Base-by-base conservation (phyloP, 2,888 invertebrate genomes). In the Tiliacea citrago region DNA sequence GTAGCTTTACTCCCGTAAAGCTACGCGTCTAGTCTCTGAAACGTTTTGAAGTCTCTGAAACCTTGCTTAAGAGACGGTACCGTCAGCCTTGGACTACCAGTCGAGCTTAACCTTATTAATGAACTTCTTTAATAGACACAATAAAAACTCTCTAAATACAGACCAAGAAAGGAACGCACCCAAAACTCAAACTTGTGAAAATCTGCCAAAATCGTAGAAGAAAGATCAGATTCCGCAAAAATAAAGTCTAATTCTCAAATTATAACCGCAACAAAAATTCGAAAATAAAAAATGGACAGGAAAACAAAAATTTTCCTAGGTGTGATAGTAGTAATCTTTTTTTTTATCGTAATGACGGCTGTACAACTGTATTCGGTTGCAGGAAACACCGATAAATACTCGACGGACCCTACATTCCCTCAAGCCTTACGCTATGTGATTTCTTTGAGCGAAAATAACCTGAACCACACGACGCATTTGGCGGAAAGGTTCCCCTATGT, bases 401-500 rank as follows among this genome's bases (percentile, higher is more conserved):
- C 51, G 9, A 0, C 16, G 10, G 7, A n/a, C 1, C n/a, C 0
- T 10, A 45, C 12, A 6, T 73, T 18, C 13, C 1, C 49, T 18
- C 1, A 13, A 3, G 1, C 7, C 9, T 13, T 57, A 16, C 53
- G 45, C 0, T 77, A 82, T 8, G 72, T 80, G 16, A 47, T 83
- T 0, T 10, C 70, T 6, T 0, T 83, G 3, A 70, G 62, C 1
- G 72, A 74, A 0, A 13, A 49, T 5, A 5, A 68, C 16, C 0
- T 0, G n/a, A 77, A 68, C 0, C 1, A 13, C 18, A 60, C 62
- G 0, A 1, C 10, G 21, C 12, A 18, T 0, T 2, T 77, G 12
- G 74, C 80, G 1, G 67, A 77, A 6, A 60, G 83, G 58, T 83
- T 83, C 9, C 83, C 83, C 0, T 83, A 83, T 1, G 67, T 80